A percentile compares a stretch with the other conserved stretches of the same genome.
phyloP scores from a whole-genome alignment of 2,113 vertebrate genomes.

The Tachuris rubrigastra region DNA sequence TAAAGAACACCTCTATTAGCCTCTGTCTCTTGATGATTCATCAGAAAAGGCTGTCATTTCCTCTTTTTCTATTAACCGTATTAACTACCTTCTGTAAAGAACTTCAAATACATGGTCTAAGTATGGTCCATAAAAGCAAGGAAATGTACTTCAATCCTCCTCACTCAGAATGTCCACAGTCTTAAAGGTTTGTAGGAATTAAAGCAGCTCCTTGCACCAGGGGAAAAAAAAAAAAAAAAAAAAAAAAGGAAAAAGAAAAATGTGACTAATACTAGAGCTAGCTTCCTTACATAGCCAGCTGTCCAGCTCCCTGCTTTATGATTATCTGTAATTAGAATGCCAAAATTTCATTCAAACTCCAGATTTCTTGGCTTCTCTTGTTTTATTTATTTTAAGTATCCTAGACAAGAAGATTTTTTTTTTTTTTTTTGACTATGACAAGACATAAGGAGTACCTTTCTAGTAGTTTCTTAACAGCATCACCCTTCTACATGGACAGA shows the following conservation, averaged over 20 bases:
- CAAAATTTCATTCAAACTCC: not conserved
- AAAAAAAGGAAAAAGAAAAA: not conserved
- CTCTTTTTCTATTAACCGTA: not conserved
- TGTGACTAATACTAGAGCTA: not conserved
- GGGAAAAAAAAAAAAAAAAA: rapidly evolving
- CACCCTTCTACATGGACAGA: not conserved
- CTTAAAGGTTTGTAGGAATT: not conserved
- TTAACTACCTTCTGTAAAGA: not conserved
- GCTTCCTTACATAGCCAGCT: not conserved
- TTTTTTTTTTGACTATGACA: not conserved
- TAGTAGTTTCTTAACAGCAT: not conserved
- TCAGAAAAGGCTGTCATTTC: not conserved
- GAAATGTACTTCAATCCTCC: not conserved
- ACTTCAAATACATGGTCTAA: not conserved
- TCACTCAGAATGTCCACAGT: not conserved
- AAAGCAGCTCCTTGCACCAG: not conserved
- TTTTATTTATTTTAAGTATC: not conserved
- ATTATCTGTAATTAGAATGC: not conserved
- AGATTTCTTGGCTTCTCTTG: not conserved
- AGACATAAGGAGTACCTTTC: not conserved
- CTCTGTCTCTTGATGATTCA: not conserved
- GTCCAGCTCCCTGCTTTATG: not conserved
- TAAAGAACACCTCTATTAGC: not conserved
- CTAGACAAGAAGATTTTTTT: not conserved
- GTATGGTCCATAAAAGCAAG: not conserved